These are phyloP conservation scores for Cantharis rufa DNA, from an alignment of 2,888 invertebrate species.

Conservation along the genomic window DNA sequence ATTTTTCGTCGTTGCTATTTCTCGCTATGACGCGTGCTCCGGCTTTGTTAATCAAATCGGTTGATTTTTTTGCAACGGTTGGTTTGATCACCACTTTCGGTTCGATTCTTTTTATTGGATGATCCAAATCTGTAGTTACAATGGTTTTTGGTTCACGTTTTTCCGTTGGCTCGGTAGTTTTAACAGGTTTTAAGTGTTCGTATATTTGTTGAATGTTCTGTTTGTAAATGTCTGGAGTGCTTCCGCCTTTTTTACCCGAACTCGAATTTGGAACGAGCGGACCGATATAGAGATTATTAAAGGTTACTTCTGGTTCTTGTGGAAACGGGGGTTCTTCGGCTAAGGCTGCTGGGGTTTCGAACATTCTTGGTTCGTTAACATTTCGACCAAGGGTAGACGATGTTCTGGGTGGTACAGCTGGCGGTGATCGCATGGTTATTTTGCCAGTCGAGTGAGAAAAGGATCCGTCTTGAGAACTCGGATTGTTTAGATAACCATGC, in stretches of 20 bases:
- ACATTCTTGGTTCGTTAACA: constrained; percentile 38
- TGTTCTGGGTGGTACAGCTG: constrained; percentile 76
- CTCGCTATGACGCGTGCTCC: constrained; percentile 59
- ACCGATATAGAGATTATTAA: constrained; percentile 61
- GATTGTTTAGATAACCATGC: constrained; percentile 48
- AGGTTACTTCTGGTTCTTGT: constrained; percentile 58
- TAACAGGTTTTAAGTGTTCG: constrained; percentile 41
- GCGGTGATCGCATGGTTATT: constrained; percentile 58
- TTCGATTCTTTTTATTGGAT: constrained; percentile 56
- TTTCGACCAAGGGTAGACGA: constrained; percentile 67
- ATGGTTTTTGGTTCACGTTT: constrained; percentile 54
- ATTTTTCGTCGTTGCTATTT: constrained; percentile 41
- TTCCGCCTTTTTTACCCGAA: constrained; percentile 33
- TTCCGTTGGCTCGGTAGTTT: constrained; percentile 10
- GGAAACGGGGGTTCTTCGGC: constrained; percentile 57
- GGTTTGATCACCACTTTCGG: constrained; percentile 67
- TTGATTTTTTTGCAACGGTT: constrained; percentile 53
- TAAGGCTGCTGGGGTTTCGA: constrained; percentile 57
- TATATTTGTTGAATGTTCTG: constrained; percentile 48
- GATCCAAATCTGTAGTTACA: constrained; percentile 58
- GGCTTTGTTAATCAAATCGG: constrained; percentile 46
- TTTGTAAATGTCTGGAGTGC: constrained; percentile 31
- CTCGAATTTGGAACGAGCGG: constrained; percentile 58
- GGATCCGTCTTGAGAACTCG: constrained; percentile 42
- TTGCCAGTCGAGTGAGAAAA: constrained; percentile 47